Conservation (phyloP, 2,888 invertebrate genomes). For the Acrobeloides nanus region DNA sequence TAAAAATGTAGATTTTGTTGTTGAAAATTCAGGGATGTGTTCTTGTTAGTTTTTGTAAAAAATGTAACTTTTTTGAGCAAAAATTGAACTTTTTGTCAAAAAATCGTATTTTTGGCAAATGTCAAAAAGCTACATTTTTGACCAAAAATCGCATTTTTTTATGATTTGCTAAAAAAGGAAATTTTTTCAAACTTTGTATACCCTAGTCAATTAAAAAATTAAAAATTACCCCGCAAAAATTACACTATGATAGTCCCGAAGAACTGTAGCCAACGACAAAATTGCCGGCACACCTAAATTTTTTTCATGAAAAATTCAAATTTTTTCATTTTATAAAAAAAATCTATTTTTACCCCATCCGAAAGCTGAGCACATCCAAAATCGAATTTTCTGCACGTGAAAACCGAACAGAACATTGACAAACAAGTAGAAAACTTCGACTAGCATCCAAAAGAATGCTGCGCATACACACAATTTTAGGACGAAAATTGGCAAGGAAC, state of each 20-base stretch:
- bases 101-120: background rate
- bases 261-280: too few species aligned
- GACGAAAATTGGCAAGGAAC: slow-evolving; percentile 60
- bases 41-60: too few species aligned
- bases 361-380: slow-evolving; percentile 54
- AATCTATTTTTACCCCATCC: too few species aligned
- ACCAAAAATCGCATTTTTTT: background rate
- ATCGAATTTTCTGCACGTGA: slow-evolving; percentile 52
- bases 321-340: too few species aligned
- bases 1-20: background rate
- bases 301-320: too few species aligned
- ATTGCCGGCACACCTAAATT: too few species aligned
- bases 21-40: background rate
- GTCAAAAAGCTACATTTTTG: background rate
- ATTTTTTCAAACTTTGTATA: too few species aligned
- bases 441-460: slow-evolving; percentile 95
- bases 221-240: too few species aligned
- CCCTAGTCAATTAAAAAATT: background rate
- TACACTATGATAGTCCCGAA: too few species aligned
- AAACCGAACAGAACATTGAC: slow-evolving; percentile 55
- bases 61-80: too few species aligned
- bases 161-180: too few species aligned
- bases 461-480: slow-evolving; percentile 85
- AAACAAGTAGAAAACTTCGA: slow-evolving; percentile 56
- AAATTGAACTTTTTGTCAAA: background rate